Evolutionary conservation across 2,888 invertebrate species (phyloP).

Genomic region (Aelia acuminata): DNA sequence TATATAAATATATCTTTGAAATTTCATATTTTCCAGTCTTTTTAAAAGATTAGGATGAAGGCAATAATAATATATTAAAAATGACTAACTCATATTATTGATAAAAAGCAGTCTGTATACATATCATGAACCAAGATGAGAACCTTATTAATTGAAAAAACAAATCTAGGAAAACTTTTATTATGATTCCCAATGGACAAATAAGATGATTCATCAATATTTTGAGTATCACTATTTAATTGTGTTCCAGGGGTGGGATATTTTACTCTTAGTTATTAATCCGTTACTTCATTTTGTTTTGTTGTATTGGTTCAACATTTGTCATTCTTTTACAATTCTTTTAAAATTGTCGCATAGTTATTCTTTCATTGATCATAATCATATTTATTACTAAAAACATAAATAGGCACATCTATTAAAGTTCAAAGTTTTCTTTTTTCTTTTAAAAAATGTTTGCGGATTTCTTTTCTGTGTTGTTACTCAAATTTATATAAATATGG

Average conservation of each 20-base stretch:
- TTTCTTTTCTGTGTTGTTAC: too few species aligned
- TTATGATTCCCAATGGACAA: background rate
- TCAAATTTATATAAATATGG: background rate
- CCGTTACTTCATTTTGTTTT: background rate
- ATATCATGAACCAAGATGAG: background rate
- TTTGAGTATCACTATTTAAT: background rate
- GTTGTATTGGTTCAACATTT: background rate
- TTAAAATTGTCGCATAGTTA: background rate
- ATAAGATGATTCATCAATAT: background rate
- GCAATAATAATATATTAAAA: background rate
- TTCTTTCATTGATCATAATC: too few species aligned
- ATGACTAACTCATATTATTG: background rate
- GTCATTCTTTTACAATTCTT: background rate
- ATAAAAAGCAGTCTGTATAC: background rate
- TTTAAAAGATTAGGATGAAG: background rate
- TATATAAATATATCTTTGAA: too few species aligned
- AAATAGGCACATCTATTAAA: too few species aligned
- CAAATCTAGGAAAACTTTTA: background rate
- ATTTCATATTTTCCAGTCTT: background rate
- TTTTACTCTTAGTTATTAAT: background rate
- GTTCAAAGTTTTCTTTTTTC: too few species aligned
- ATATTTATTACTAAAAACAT: too few species aligned
- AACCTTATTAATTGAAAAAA: background rate
- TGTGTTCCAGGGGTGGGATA: background rate
- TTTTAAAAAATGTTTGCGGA: background rate